Conservation (phyloP, 2,888 invertebrate genomes). For the Helleia helle region DNA sequence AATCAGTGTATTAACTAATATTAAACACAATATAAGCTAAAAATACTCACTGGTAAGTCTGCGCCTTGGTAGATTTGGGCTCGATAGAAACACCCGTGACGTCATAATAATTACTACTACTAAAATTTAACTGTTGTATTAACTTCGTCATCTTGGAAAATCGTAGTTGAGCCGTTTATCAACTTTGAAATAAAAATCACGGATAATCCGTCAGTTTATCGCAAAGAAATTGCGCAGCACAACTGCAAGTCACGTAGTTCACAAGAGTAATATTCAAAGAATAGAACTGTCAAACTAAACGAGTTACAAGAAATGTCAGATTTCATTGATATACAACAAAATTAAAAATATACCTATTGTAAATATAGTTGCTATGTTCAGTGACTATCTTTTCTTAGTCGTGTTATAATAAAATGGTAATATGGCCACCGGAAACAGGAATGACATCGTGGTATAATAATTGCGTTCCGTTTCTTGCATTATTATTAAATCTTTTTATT, state of each 20-base stretch:
- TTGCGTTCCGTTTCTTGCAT: constrained; percentile 31
- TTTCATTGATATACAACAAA: constrained; percentile 10
- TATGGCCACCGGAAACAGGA: constrained; percentile 60
- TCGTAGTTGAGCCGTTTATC: constrained; percentile 63
- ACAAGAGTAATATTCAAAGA: constrained; percentile 26
- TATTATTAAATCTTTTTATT: too few species aligned
- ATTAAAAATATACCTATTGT: too few species aligned
- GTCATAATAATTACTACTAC: constrained; percentile 67
- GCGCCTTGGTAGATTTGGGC: constrained; percentile 39
- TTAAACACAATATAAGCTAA: constrained; percentile 11
- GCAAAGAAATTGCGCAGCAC: constrained; percentile 44
- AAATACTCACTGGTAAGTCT: constrained; percentile 43
- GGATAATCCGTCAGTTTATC: constrained; percentile 43
- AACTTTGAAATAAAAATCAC: constrained; percentile 52
- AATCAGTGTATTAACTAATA: too few species aligned
- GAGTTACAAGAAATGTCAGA: constrained; percentile 2
- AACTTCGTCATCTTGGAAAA: constrained; percentile 68
- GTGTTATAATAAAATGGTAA: constrained; percentile 27
- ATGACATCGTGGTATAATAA: constrained; percentile 46
- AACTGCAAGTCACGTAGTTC: constrained; percentile 15
- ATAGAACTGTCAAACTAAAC: constrained; percentile 5
- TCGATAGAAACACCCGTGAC: constrained; percentile 37
- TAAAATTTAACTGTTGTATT: constrained; percentile 70
- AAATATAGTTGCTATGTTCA: not conserved
- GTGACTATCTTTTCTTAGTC: constrained; percentile 35